These are phyloP conservation scores for Ondatra zibethicus DNA, from an alignment of 2,113 vertebrate genomes.

Conservation along the genomic window DNA sequence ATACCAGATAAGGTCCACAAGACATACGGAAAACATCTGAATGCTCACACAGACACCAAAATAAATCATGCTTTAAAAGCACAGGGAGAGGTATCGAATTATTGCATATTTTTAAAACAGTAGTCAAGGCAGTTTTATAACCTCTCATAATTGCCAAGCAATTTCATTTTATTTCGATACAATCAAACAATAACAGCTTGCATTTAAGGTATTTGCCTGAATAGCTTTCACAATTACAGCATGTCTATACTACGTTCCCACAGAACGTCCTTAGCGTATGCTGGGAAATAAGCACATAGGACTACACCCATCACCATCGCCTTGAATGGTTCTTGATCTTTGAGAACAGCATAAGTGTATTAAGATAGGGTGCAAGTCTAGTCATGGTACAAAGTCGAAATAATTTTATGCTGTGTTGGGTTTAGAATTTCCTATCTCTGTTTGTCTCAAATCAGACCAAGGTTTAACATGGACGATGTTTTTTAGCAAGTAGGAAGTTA, in stretches of 20 bases:
- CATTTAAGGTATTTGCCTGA: conserved; percentile 53
- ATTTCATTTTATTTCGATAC: conserved; percentile 64
- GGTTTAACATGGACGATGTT: not conserved
- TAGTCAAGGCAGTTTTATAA: conserved; percentile 23
- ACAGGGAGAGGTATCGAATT: conserved; percentile 5
- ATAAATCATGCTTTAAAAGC: conserved; percentile 26
- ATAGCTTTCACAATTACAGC: not conserved
- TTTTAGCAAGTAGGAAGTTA: not conserved
- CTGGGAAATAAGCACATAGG: not conserved
- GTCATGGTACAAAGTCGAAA: not conserved
- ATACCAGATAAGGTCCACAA: conserved; percentile 55
- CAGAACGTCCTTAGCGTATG: not conserved
- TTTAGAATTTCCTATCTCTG: conserved; percentile 6
- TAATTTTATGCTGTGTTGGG: not conserved
- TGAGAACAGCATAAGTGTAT: not conserved
- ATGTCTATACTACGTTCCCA: conserved; percentile 11
- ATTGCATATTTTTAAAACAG: not conserved
- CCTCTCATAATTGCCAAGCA: conserved; percentile 42
- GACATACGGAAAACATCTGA: conserved; percentile 8
- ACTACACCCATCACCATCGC: accelerated
- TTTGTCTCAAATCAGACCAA: not conserved
- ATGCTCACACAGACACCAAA: conserved; percentile 17
- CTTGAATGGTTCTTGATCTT: not conserved
- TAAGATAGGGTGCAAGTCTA: not conserved
- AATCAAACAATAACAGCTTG: conserved; percentile 45